Evolutionary conservation across 2,888 invertebrate species (phyloP), one percentile per base, ranked within the genome.

Genomic region (Calameuta filiformis): DNA sequence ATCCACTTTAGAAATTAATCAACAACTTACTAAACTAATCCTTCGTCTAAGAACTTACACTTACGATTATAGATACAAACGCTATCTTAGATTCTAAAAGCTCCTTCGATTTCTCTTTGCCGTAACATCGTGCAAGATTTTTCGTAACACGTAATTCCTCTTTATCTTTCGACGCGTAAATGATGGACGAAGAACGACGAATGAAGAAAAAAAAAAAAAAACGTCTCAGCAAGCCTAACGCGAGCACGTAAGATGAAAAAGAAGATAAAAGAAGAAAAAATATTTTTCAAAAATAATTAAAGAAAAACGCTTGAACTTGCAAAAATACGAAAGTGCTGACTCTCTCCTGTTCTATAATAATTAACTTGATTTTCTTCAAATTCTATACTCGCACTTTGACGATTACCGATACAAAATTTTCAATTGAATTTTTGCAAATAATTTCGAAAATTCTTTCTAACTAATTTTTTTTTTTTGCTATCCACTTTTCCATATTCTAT

Each of bases 391-490:
- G 9, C 56, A 23, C 56, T 23, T 6, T 56, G 56, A 9, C 56
- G 9, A 56, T 9, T 15, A 23, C 9, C 1, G 15, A 15, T 79
- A 37, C 76, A 37, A 69, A 76, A 78, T 76, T 77, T 76, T 78
- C 76, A 73, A 80, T 76, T 80, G 69, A 77, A 78, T 79, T 35
- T 76, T 79, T n/a, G 35, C 81, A 81, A 73, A 75, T 2, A 9
- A 56, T 56, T 56, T 23, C 56, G 31, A 71, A 31, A 33, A 11
- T 31, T 31, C 71, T 12, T 74, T 31, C 76, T 79, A 71, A 78
- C 40, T 81, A 69, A 77, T 76, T 79, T 73, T 37, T 37, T 9
- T 9, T 37, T 37, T 37, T 12, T 11, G 2, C 33, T 34, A 11
- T 34, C 11, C 31, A 1, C 73, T 69, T 81, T 84, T 83, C 6